phyloP scores from a whole-genome alignment of 1,140 invertebrate genomes.

The Papilio helenus region DNA sequence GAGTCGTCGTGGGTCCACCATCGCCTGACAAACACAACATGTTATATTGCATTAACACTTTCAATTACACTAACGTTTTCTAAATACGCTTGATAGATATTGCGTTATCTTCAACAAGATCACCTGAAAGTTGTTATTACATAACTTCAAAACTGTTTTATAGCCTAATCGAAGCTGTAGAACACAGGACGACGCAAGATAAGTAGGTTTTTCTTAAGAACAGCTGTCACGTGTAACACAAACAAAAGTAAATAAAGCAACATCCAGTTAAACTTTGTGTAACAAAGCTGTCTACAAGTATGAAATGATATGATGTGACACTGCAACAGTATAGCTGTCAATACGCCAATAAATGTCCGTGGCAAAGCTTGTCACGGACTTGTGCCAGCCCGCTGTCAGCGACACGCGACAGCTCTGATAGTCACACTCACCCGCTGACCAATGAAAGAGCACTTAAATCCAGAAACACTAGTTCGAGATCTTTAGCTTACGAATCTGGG shows the following conservation, averaged over 20 bases:
- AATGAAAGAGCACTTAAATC: slow-evolving; percentile 50
- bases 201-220: not conserved
- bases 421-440: not conserved
- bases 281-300: not conserved
- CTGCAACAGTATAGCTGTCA: slow-evolving; percentile 16
- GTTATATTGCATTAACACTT: not conserved
- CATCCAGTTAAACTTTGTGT: not conserved
- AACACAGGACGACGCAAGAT: not conserved
- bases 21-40: slow-evolving; percentile 85
- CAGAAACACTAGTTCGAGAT: slow-evolving; percentile 60
- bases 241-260: not conserved
- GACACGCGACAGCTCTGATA: slow-evolving; percentile 31
- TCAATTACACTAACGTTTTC: not conserved
- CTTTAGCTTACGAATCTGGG: slow-evolving; percentile 54
- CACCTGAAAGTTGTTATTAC: too few species aligned
- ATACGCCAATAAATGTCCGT: slow-evolving; percentile 20
- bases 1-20: slow-evolving; percentile 95
- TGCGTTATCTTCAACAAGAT: too few species aligned
- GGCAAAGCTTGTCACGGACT: slow-evolving; percentile 21
- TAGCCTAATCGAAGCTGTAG: too few species aligned
- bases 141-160: too few species aligned
- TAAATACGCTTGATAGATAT: too few species aligned
- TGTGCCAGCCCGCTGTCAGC: slow-evolving; percentile 30
- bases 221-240: not conserved
- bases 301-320: slow-evolving; percentile 13